Percentiles rank a stretch among this genome's conserved stretches.
Evolutionary conservation across 1,140 invertebrate genomes (phyloP).

Genomic region (Lepidurus packardi): DNA sequence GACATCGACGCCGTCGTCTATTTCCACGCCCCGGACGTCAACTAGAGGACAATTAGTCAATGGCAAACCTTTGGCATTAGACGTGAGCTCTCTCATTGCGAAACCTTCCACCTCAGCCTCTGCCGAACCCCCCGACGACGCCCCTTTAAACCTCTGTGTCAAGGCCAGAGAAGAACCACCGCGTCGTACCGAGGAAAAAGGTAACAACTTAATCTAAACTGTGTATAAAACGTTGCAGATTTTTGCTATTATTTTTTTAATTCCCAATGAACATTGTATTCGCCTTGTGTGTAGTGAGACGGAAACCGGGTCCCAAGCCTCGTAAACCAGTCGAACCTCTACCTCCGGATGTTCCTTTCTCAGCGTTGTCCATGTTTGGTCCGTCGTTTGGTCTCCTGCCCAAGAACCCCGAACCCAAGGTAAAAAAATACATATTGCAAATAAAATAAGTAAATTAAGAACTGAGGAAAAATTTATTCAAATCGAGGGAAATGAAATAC

Average conservation of each 20-base stretch:
- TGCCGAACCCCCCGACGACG: conserved; percentile 25
- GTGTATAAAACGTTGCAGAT: background rate
- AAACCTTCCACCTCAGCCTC: conserved; percentile 26
- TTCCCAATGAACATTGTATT: background rate
- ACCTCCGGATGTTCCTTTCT: conserved; percentile 13
- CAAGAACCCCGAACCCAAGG: background rate
- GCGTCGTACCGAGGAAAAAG: background rate
- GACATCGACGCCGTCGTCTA: conserved; percentile 11
- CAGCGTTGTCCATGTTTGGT: conserved; percentile 11
- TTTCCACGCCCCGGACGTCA: conserved; percentile 23
- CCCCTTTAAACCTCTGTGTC: conserved; percentile 32
- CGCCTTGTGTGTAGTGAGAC: background rate
- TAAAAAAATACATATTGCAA: background rate
- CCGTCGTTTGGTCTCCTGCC: conserved; percentile 8
- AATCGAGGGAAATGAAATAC: no score
- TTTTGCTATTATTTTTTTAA: background rate
- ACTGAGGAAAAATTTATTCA: background rate
- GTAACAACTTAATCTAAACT: background rate
- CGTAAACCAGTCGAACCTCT: conserved; percentile 6
- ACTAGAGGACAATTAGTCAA: conserved; percentile 29
- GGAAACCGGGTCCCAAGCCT: background rate
- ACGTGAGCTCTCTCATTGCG: conserved; percentile 32
- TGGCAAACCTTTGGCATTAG: conserved; percentile 32
- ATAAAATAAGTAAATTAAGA: background rate
- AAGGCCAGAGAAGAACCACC: conserved; percentile 28